Conservation (phyloP, 2,888 invertebrate species). For the Schrankia costaestrigalis region DNA sequence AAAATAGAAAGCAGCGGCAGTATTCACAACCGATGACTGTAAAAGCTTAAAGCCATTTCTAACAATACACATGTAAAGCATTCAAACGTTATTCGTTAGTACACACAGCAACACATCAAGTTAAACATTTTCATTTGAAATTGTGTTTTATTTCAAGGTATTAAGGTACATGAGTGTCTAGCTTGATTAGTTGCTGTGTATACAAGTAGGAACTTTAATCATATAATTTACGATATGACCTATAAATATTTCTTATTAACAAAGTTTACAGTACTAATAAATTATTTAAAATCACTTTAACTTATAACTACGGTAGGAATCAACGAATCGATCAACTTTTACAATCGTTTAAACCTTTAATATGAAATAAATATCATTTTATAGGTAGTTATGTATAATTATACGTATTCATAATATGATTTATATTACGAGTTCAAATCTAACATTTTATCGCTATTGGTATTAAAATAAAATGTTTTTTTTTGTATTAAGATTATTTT, state of each 20-base stretch:
- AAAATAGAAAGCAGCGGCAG: too few species aligned
- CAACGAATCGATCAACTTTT: slow-evolving; percentile 37
- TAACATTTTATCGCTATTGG: slow-evolving; percentile 55
- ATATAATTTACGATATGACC: slow-evolving; percentile 19
- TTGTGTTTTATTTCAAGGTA: too few species aligned
- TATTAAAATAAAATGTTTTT: slow-evolving; percentile 56
- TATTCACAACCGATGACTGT: too few species aligned
- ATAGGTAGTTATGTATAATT: slow-evolving; percentile 53
- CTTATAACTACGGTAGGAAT: slow-evolving; percentile 32
- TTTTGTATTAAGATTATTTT: slow-evolving; percentile 41
- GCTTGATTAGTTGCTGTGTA: too few species aligned
- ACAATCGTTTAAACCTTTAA: slow-evolving; percentile 35
- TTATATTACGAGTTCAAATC: slow-evolving; percentile 35
- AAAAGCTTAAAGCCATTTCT: too few species aligned
- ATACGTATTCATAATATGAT: slow-evolving; percentile 42
- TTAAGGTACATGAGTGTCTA: too few species aligned
- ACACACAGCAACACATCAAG: too few species aligned
- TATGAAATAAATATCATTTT: slow-evolving; percentile 37
- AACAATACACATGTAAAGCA: too few species aligned
- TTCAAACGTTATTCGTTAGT: too few species aligned
- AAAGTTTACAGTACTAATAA: slow-evolving; percentile 32
- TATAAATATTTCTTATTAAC: slow-evolving; percentile 22
- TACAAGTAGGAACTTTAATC: too few species aligned
- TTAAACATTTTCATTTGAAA: too few species aligned
- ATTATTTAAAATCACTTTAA: slow-evolving; percentile 30